Evolutionary conservation across 2,888 invertebrate species (phyloP), one percentile per base, ranked within the genome.

Genomic region (Netelia melanura): DNA sequence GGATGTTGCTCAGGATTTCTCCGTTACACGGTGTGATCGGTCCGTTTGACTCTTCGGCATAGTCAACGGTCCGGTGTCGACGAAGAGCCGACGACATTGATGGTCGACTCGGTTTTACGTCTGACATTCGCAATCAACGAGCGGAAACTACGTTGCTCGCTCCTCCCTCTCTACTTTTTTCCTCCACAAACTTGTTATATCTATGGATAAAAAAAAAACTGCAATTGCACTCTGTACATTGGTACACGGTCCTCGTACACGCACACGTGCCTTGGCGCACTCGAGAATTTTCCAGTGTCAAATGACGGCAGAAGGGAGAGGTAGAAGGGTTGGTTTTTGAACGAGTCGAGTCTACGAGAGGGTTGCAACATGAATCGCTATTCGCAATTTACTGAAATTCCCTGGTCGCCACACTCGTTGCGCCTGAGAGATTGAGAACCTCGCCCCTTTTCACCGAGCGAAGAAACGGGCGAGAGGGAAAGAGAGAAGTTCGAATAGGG

Each of bases 71-170:
- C 76, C 56, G 54, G 67, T 72, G 65, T 81, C 68, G 68, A 78
- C 70, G 65, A 54, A 64, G 23, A 68, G 52, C 23, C 58, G 44
- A 23, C 72, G 58, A 71, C 30, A 38, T 38, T 38, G 81, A 81
- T 74, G 65, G 62, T 71, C 48, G 68, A 71, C 79, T 72, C 68
- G 81, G 71, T 88, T 82, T 83, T 81, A 70, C 77, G 62, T 80
- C 81, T 81, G 89, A 86, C 85, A 87, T 86, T 89, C 68, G 86
- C 86, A 89, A 89, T 89, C 91, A 89, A 68, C 86, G 75, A 78
- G 48, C 86, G 87, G 87, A 89, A 90, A 89, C 86, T 83, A 84
- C 86, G 70, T 85, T 85, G 67, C 77, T 67, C 58, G 17, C 61
- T 71, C 56, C 54, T 67, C 38, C 56, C 58, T 71, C 67, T 14